Base-by-base conservation (phyloP, 2,797 vertebrate species). In the Gephyroberyx darwinii region DNA sequence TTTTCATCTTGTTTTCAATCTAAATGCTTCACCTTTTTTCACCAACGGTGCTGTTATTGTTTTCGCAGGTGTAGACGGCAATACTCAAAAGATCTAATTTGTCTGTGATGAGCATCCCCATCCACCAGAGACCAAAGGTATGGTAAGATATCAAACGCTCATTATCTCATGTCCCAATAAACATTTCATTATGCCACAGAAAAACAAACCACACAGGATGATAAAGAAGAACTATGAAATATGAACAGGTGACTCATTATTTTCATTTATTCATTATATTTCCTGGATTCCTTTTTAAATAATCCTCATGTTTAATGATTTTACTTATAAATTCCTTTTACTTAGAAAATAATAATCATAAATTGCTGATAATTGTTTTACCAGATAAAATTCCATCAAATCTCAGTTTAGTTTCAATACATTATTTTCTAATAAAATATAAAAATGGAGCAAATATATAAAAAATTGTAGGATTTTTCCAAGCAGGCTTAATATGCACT, bases 71-170 rank as follows among this genome's bases (percentile, higher is more conserved):
- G 84, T 80, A 87, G 81, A 89, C 91, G 80, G 81, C 86, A 86
- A 83, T 84, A 93, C 91, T 92, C 92, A 74, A 84, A 91, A 92
- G 89, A 92, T 93, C 90, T 89, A 77, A 93, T 93, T 92, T 92
- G 88, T 83, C 88, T 94, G 93, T 93, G 91, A 94, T 94, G 94
- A 94, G 89, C 92, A 91, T 91, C 91, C 84, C 86, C 87, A 79
- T 92, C 88, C 89, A 84, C 84, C 81, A 72, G 88, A 94, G 91
- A 93, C 86, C 89, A 83, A 91, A 93, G 93, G 92, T 94, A 94
- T 77, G 69, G 80, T 88, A 86, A 85, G 86, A 85, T 85, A 85
- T 87, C 74, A 90, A 85, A 85, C 86, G 75, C 87, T 87, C 82
- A 86, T 90, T 90, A 87, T 83, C 75, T 74, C 77, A 76, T 82